Base-by-base conservation (phyloP, 1,140 invertebrate species). In the Campodea augens region DNA sequence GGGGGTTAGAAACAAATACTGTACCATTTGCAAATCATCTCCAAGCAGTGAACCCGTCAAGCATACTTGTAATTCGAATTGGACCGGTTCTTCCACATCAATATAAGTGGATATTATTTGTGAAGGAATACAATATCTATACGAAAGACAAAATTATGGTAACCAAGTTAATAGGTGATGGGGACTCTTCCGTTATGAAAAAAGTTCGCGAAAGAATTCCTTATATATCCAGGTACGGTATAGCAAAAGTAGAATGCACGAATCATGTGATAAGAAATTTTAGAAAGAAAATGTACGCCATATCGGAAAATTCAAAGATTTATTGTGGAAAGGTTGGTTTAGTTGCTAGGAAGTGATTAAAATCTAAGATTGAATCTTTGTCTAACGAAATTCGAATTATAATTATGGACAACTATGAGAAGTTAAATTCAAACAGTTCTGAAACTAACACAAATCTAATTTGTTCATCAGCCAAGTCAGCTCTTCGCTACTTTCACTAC, bases 101-200 rank as follows among this genome's bases (percentile, higher is more conserved):
- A 67, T 65, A 63, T 61, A 66, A 51, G 25, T 49, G 12, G 53
- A 61, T 40, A 56, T 58, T 12, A 56, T 66, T 25, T 40, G 57
- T 1, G 57, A 65, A 49, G 60, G 58, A 15, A 68, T 68, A 52
- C 45, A 51, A 27, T 7, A 58, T 43, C 39, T 62, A 7, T 43
- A 55, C n/a, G 38, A 55, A 54, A 48, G 50, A 67, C 54, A 51
- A 55, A 1, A 2, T 66, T 2, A 58, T 60, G 21, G 65, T 65
- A 46, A 50, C 45, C 36, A 44, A 39, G 13, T 22, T 67, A 1
- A 59, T 68, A 48, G 60, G 50, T 3, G 65, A 68, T 53, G 61
- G 63, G 7, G 66, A 68, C 46, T 59, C 57, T 12, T 61, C 51
- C 32, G 59, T 62, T 2, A 60, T 56, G 43, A 47, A 51, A 4